These are phyloP conservation scores for Pandion haliaetus DNA, from an alignment of 2,113 vertebrate species.

Conservation along the genomic window DNA sequence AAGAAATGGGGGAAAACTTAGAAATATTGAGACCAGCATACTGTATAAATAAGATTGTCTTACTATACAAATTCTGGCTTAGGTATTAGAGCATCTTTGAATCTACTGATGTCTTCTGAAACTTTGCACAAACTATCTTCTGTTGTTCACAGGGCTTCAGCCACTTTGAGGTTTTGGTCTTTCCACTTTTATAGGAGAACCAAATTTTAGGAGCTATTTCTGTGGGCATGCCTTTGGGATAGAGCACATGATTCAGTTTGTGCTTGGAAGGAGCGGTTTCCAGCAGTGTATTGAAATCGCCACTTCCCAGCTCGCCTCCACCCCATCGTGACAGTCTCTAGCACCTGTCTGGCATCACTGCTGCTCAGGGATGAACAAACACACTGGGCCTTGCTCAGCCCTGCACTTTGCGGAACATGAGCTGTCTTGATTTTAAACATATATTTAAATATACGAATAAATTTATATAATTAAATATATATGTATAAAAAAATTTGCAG, in stretches of 20 bases:
- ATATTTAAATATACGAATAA: not conserved
- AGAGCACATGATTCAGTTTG: not conserved
- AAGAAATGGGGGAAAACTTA: not conserved
- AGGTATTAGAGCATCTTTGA: not conserved
- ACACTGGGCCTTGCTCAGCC: not conserved
- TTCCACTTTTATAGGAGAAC: not conserved
- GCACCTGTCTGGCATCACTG: not conserved
- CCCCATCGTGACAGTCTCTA: not conserved
- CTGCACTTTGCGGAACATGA: not conserved
- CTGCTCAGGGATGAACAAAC: not conserved
- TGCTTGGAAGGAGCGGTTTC: not conserved
- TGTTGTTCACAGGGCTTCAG: not conserved
- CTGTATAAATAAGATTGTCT: not conserved
- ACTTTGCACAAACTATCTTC: not conserved
- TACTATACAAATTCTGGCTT: not conserved
- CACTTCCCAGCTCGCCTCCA: not conserved
- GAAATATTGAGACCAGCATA: not conserved
- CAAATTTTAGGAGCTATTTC: not conserved
- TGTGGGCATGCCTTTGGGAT: not conserved
- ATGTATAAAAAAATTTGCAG: not conserved
- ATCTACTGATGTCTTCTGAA: not conserved
- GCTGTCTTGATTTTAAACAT: not conserved
- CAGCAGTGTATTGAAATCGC: not conserved
- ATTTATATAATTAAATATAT: not conserved
- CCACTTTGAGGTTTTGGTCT: not conserved